These are phyloP conservation scores for Minunthozetes semirufus DNA, from an alignment of 2,888 invertebrate species.

Conservation along the genomic window DNA sequence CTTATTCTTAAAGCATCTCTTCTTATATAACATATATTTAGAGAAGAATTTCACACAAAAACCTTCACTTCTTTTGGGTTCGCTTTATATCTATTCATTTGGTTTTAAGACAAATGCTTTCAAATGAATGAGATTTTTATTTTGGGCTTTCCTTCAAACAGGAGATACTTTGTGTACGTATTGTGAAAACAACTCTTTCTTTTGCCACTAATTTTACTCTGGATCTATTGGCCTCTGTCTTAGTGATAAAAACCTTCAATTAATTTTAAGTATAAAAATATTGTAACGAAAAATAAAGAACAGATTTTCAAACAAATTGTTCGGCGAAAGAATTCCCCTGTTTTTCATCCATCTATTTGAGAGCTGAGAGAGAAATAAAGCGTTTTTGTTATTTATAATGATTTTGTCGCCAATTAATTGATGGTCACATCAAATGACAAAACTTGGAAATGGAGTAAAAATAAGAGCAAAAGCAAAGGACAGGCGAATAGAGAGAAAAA, in stretches of 20 bases:
- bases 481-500: not conserved
- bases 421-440: not conserved
- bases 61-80: not conserved
- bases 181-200: no score
- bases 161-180: not conserved
- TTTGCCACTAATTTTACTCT: no score
- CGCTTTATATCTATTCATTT: not conserved
- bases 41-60: not conserved
- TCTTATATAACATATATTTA: no score
- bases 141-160: not conserved
- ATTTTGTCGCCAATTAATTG: not conserved
- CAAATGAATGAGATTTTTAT: not conserved
- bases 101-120: not conserved
- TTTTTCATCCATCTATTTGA: no score
- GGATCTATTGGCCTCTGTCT: no score
- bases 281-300: no score
- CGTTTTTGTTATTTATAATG: conserved; percentile 12
- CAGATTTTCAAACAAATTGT: no score
- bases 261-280: no score
- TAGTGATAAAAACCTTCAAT: no score
- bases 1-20: not conserved
- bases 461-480: not conserved
- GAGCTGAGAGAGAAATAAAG: not conserved
- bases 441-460: no score
- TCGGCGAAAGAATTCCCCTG: no score